phyloP scores from a whole-genome alignment of 2,113 vertebrate species.

The Toxostoma redivivum region DNA sequence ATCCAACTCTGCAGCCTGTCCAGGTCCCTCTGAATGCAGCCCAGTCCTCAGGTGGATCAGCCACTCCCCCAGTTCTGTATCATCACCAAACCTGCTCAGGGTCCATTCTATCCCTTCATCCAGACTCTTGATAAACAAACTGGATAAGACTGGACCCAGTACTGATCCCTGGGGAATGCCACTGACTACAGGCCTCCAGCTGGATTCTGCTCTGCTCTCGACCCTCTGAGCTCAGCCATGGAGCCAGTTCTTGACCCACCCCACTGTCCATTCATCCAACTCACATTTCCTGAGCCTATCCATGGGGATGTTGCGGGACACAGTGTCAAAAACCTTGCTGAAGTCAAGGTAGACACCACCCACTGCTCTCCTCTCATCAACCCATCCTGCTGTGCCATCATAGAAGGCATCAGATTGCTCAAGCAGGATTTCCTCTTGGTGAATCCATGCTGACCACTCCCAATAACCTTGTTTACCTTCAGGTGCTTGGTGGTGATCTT shows the following conservation, averaged over 20 bases:
- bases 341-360: not conserved
- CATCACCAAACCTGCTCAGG: not conserved
- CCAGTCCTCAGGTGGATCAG: not conserved
- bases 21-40: not conserved
- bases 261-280: not conserved
- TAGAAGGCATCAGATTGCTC: not conserved
- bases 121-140: not conserved
- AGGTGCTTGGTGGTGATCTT: not conserved
- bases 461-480: not conserved
- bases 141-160: not conserved
- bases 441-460: not conserved
- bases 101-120: not conserved
- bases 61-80: not conserved
- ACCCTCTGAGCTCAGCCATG: not conserved
- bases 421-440: not conserved
- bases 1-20: not conserved
- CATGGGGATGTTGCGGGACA: not conserved
- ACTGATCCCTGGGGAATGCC: not conserved
- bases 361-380: not conserved
- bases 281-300: not conserved
- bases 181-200: not conserved
- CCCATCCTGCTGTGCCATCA: not conserved
- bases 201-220: not conserved
- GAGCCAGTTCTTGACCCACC: not conserved
- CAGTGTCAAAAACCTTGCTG: not conserved